Base-by-base conservation (phyloP, 2,113 vertebrate genomes). In the Albula goreensis region DNA sequence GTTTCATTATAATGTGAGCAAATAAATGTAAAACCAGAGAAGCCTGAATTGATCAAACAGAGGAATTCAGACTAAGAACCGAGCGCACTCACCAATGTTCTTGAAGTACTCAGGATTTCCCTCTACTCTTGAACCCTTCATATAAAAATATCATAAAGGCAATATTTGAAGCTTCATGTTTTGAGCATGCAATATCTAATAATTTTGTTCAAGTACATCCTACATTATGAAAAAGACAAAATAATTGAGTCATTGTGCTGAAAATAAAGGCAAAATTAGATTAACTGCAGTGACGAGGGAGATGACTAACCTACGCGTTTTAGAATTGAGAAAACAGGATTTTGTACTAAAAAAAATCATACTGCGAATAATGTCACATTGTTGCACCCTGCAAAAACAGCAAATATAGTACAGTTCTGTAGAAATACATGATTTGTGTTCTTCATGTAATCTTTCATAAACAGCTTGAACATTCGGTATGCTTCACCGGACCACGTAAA, bases 391-490 rank as follows among this genome's bases (percentile, higher is more conserved):
- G 19, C 63, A 70, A 19, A 70, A 19, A 70, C 63, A 70, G n/a
- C 22, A 70, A 70, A 70, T 70, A 22, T 70, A n/a, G 19, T 70
- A 3, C 22, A n/a, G 19, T 1, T n/a, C 4, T 70, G 12, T 9
- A 77, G 25, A 31, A 31, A 7, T 51, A 50, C 19, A 52, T 81
- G 63, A 70, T 85, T 82, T 78, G 15, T 52, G 6, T 51, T 66
- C 66, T 70, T 78, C 79, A 88, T 70, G 63, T 60, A 50, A 81
- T 85, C 83, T 80, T 70, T 82, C 78, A 25, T 50, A 12, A 88
- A 86, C 87, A 88, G 87, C 84, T 85, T 78, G 78, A 77, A 77
- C 81, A 85, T 85, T 87, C 77, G 81, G 57, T 87, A 83, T 66
- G 83, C 88, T 80, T 83, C 74, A 80, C 19, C 79, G 80, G 25